Evolutionary conservation across 2,113 vertebrate genomes (phyloP).

Genomic region (Petroica traversi): DNA sequence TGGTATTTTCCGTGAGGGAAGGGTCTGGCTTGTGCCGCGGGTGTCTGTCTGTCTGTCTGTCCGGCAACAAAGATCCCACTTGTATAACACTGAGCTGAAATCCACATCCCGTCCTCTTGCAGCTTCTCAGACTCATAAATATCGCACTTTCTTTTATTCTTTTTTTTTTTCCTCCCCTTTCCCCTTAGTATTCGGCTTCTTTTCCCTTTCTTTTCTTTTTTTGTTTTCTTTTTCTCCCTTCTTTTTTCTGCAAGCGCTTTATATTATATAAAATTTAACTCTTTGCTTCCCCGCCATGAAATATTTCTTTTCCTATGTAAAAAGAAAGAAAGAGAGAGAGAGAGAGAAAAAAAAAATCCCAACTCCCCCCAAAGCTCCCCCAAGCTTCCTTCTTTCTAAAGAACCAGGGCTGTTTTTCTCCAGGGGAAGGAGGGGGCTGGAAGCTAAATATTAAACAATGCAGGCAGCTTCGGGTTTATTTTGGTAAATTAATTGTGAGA

Average conservation of each 20-base stretch:
- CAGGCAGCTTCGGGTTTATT: conserved; percentile 43
- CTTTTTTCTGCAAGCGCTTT: background rate
- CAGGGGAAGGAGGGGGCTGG: conserved; percentile 35
- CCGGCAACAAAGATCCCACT: conserved; percentile 47
- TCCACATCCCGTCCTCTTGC: background rate
- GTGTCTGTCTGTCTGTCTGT: background rate
- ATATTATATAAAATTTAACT: conserved; percentile 23
- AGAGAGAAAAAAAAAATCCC: background rate
- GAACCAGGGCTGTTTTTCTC: conserved; percentile 23
- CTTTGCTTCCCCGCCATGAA: background rate
- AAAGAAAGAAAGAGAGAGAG: background rate
- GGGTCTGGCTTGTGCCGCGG: background rate
- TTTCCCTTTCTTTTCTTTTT: too few relatives aligned
- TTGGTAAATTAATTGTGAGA: conserved; percentile 58
- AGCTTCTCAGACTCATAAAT: background rate
- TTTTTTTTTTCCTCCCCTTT: background rate
- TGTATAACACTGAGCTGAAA: background rate
- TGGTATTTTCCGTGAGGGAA: conserved; percentile 2
- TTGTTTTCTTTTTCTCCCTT: accelerated
- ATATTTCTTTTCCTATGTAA: background rate
- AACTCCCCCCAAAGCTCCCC: background rate
- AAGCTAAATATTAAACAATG: conserved; percentile 61
- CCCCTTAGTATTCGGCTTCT: background rate
- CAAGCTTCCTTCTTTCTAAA: background rate
- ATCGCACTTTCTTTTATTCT: background rate